Evolutionary conservation across 2,113 vertebrate species (phyloP), one percentile per base, ranked within the genome.

Genomic region (Taxidea taxus): DNA sequence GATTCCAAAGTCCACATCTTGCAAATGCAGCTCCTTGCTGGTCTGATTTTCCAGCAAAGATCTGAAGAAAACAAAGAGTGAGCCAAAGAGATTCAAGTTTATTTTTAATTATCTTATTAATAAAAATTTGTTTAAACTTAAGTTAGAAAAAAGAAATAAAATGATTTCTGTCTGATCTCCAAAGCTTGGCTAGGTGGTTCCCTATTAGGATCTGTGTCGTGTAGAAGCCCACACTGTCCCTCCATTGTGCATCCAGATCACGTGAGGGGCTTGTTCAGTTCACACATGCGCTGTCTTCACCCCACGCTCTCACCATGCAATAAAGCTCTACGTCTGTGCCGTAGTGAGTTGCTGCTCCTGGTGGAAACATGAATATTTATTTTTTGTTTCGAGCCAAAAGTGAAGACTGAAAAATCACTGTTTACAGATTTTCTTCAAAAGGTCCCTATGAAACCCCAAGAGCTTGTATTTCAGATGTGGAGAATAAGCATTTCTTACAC

Each of bases 71-170:
- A 31, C 86, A 66, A 20, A 70, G 62, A 75, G 47, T 47, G 25
- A 90, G n/a, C 20, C 77, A 91, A 64, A 34, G 75, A 90, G 47
- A 92, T 72, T 14, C 89, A 34, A 91, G 91, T 89, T 96, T 96
- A 75, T 94, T 97, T 96, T 84, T 92, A 86, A 87, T 90, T 92
- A 74, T 92, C 62, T 87, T 83, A 47, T 77, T 92, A 82, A 78
- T 82, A 39, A 77, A 93, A 97, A 92, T 66, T 66, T 64, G 58
- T 66, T 77, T 94, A 81, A 93, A 66, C 58, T 82, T 94, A 81
- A 95, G 21, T 64, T 89, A 82, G 72, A 64, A 66, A 84, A n/a
- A 70, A 47, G 34, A 49, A 89, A 47, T 56, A 47, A 93, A 88
- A 54, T 27, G 87, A 72, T 44, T 44, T 64, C 85, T 87, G 68